Conservation (phyloP, 2,888 invertebrate species). For the Lysandra bellargus region DNA sequence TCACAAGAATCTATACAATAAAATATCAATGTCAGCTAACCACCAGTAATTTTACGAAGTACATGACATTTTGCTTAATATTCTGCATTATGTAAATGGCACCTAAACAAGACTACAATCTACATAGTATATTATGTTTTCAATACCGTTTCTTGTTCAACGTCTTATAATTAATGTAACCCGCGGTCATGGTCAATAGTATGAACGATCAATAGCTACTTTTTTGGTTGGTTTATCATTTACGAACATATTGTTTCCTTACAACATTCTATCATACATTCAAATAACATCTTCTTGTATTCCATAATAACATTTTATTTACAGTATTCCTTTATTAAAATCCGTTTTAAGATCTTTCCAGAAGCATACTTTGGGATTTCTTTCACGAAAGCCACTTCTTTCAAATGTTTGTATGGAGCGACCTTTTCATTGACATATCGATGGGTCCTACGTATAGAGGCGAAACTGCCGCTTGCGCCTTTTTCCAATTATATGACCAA, state of each 20-base stretch:
- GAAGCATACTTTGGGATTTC: slow-evolving; percentile 87
- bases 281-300: background rate
- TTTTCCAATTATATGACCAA: too few relatives aligned
- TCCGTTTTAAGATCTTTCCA: slow-evolving; percentile 87
- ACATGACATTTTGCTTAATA: background rate
- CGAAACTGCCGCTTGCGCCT: too few relatives aligned
- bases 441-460: too few relatives aligned
- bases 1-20: background rate
- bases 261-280: background rate
- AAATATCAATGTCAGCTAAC: background rate
- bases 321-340: slow-evolving; percentile 57
- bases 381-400: slow-evolving; percentile 56
- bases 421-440: too few relatives aligned
- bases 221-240: background rate
- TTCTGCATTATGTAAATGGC: background rate
- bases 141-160: background rate
- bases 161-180: background rate
- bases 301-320: background rate
- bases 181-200: background rate
- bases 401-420: too few relatives aligned
- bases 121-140: background rate
- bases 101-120: background rate
- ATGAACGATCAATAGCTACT: background rate
- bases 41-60: background rate
- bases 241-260: background rate